A percentile compares a stretch with the other conserved stretches of the same genome.
phyloP scores from a whole-genome alignment of 2,113 vertebrate genomes.

The Psittacara wagleri region DNA sequence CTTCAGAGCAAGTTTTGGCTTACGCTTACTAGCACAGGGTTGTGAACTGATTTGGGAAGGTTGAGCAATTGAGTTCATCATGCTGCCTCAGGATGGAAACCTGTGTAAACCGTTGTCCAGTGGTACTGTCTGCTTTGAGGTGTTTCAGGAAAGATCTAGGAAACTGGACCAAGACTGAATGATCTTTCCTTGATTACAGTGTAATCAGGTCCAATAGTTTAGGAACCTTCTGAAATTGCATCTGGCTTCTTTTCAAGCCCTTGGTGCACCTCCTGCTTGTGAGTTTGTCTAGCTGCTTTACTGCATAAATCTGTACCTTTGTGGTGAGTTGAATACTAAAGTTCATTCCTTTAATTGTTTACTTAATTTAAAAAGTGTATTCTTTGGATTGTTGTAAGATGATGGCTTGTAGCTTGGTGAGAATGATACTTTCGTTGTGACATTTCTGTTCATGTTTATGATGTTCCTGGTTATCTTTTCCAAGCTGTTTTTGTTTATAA shows the following conservation, averaged over 20 bases:
- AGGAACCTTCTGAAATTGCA: background rate
- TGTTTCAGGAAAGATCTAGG: background rate
- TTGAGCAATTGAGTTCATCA: accelerated
- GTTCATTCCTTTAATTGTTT: background rate
- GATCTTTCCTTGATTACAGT: background rate
- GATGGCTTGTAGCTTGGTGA: background rate
- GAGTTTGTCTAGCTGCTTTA: background rate
- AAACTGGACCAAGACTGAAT: background rate
- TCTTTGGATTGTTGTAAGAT: background rate
- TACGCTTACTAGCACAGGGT: accelerated
- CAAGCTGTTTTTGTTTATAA: background rate
- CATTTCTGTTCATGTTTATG: background rate
- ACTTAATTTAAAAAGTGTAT: background rate
- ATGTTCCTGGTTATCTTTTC: background rate
- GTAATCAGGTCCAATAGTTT: background rate
- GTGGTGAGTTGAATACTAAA: background rate
- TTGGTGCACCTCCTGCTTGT: background rate
- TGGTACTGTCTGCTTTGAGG: background rate
- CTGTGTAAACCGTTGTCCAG: background rate
- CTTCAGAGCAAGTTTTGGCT: background rate
- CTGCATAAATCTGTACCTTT: background rate
- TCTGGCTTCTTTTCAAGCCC: background rate
- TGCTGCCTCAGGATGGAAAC: background rate
- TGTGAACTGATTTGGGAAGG: background rate
- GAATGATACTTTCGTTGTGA: background rate